phyloP scores from a whole-genome alignment of 2,888 invertebrate genomes.

The Cylloceria caligata region DNA sequence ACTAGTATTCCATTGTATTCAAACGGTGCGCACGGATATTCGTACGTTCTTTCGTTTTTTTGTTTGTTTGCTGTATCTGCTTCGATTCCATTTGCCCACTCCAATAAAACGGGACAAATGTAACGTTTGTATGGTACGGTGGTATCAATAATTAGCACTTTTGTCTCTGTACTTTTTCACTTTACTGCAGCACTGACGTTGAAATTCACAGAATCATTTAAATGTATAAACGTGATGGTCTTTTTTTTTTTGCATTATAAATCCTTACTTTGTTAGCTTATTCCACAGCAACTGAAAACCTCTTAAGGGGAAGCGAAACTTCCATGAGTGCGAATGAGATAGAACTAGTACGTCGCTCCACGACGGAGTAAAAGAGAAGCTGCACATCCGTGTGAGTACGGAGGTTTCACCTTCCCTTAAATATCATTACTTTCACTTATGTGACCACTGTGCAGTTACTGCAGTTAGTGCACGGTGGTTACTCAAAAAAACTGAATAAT shows the following conservation, averaged over 20 bases:
- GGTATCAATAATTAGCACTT: constrained; percentile 11
- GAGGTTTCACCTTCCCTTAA: too few relatives aligned
- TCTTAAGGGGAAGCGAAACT: too few relatives aligned
- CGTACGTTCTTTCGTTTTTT: constrained; percentile 16
- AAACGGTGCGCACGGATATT: constrained; percentile 37
- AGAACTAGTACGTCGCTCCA: too few relatives aligned
- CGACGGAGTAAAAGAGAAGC: too few relatives aligned
- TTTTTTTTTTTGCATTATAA: background rate
- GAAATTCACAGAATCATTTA: background rate
- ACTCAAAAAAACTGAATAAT: too few relatives aligned
- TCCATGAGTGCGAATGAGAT: too few relatives aligned
- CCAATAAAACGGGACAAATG: constrained; percentile 5
- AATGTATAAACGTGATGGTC: background rate
- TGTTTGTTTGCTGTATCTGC: background rate
- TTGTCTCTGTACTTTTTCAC: background rate
- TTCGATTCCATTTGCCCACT: constrained; percentile 13
- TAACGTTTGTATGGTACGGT: background rate
- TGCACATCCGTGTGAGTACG: too few relatives aligned
- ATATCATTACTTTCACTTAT: too few relatives aligned
- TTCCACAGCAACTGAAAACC: too few relatives aligned
- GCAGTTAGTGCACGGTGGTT: too few relatives aligned
- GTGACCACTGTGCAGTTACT: too few relatives aligned
- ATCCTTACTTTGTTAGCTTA: background rate
- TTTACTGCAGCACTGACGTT: constrained; percentile 1
- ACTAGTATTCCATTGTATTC: constrained; percentile 65